These are phyloP conservation scores for Nomada ferruginata DNA, from an alignment of 2,888 invertebrate genomes.

Conservation along the genomic window DNA sequence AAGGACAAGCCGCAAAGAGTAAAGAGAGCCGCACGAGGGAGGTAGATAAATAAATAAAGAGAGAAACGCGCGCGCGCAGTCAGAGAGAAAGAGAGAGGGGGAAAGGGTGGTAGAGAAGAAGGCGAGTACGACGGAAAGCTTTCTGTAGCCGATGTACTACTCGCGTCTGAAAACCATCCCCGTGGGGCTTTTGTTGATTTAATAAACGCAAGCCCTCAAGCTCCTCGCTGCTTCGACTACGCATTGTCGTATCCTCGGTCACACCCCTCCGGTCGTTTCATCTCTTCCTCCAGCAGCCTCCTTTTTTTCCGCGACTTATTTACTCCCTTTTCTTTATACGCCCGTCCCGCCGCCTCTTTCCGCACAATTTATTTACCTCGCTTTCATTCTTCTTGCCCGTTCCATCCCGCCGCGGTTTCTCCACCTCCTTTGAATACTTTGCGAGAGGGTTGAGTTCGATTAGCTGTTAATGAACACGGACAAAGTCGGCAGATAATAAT, in stretches of 20 bases:
- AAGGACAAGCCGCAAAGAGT: slow-evolving; percentile 33
- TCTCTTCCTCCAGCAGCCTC: slow-evolving; percentile 27
- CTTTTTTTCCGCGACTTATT: slow-evolving; percentile 27
- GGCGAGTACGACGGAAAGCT: slow-evolving; percentile 68
- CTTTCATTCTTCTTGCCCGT: background rate
- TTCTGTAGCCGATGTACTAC: slow-evolving; percentile 74
- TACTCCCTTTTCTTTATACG: slow-evolving; percentile 26
- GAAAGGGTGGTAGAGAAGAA: slow-evolving; percentile 9
- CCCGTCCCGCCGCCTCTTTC: slow-evolving; percentile 20
- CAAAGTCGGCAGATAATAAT: too few species aligned
- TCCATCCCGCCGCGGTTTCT: slow-evolving; percentile 2
- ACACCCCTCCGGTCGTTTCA: slow-evolving; percentile 24
- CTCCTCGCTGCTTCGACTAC: slow-evolving; percentile 65
- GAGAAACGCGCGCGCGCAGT: background rate
- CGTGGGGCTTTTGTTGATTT: slow-evolving; percentile 77
- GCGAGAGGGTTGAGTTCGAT: background rate
- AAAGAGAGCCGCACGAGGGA: background rate
- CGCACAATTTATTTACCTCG: slow-evolving; percentile 34
- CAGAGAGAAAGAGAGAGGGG: background rate
- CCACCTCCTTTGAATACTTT: background rate
- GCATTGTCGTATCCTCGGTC: slow-evolving; percentile 61
- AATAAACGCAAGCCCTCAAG: slow-evolving; percentile 76
- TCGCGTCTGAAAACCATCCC: slow-evolving; percentile 71
- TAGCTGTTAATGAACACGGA: too few species aligned
- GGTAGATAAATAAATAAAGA: slow-evolving; percentile 40